These are phyloP conservation scores for Polydesmus complanatus DNA, from an alignment of 2,888 invertebrate genomes.

Conservation along the genomic window DNA sequence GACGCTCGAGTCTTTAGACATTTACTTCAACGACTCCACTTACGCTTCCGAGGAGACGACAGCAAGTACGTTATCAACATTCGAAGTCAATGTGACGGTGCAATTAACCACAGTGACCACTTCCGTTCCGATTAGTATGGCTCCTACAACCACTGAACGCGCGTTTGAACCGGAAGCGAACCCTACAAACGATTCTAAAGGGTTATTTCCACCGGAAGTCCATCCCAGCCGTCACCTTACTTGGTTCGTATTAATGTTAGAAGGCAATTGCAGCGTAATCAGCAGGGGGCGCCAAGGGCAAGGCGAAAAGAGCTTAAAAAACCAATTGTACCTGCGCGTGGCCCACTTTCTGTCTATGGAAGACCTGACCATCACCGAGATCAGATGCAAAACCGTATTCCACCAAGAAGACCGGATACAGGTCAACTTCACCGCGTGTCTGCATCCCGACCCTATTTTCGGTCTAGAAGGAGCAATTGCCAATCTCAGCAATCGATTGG, in stretches of 20 bases:
- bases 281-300: not conserved
- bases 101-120: too few species aligned
- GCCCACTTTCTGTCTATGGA: not conserved
- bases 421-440: conserved; percentile 6
- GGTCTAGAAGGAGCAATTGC: not conserved
- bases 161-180: too few species aligned
- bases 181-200: too few species aligned
- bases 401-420: not conserved
- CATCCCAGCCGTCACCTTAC: too few species aligned
- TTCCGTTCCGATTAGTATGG: too few species aligned
- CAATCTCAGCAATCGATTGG: not conserved
- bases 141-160: too few species aligned
- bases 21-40: too few species aligned
- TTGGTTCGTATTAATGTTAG: conserved; percentile 15
- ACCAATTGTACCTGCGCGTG: not conserved
- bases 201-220: too few species aligned
- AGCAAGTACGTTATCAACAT: too few species aligned
- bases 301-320: not conserved
- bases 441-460: not conserved
- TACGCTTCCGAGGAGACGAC: too few species aligned
- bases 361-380: not conserved
- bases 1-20: too few species aligned
- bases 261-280: conserved; percentile 14
- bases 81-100: too few species aligned
- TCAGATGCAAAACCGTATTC: not conserved